Evolutionary conservation across 2,797 vertebrate genomes (phyloP).

Genomic region (Podargus strigoides): DNA sequence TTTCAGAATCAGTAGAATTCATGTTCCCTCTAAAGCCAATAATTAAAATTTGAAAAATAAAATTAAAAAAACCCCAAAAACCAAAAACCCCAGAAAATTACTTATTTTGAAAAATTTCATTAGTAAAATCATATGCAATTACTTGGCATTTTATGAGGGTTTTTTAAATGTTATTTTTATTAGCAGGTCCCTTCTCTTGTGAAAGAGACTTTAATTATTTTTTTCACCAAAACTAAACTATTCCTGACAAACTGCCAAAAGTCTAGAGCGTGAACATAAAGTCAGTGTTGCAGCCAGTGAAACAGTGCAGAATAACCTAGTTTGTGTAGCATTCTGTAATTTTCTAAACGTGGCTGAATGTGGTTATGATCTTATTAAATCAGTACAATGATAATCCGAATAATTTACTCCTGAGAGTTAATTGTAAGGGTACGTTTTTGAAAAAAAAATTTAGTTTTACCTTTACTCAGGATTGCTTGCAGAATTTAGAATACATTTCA

Average conservation of each 20-base stretch:
- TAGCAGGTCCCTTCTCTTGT: not conserved
- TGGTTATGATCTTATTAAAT: conserved; percentile 39
- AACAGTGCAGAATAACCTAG: not conserved
- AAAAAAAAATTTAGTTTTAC: not conserved
- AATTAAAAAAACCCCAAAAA: too few species aligned
- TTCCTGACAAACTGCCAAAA: not conserved
- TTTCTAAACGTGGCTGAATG: not conserved
- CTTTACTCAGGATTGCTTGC: not conserved
- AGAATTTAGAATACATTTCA: conserved; percentile 36
- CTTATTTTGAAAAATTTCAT: not conserved
- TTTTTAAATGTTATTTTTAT: not conserved
- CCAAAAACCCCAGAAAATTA: not conserved
- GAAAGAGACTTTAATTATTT: not conserved
- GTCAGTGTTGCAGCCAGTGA: not conserved
- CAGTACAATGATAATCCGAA: conserved; percentile 23
- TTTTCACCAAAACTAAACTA: not conserved
- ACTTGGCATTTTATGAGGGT: not conserved
- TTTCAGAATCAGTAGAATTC: not conserved
- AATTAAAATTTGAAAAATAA: not conserved
- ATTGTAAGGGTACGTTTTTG: not conserved
- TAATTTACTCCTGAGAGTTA: conserved; percentile 2
- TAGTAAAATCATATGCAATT: not conserved
- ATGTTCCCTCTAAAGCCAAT: not conserved
- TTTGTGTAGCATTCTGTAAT: not conserved
- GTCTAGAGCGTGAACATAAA: not conserved